A percentile compares a stretch with the other conserved stretches of the same genome.
phyloP scores from a whole-genome alignment of 2,113 vertebrate species.

The Saimiri boliviensis region DNA sequence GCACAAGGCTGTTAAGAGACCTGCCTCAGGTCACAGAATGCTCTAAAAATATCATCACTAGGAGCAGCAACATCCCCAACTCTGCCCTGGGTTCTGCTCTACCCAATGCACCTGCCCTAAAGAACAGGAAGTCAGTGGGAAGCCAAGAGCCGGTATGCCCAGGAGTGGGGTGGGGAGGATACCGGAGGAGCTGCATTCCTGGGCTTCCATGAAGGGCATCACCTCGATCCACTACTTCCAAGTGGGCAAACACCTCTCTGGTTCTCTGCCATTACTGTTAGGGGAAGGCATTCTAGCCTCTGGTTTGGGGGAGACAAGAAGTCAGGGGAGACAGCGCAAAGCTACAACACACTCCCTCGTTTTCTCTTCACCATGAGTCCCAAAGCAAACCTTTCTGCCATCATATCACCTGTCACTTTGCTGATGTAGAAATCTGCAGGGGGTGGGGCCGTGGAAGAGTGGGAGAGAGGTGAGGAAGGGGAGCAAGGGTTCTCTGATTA shows the following conservation, averaged over 20 bases:
- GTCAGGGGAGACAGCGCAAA: background rate
- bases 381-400: background rate
- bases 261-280: background rate
- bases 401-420: background rate
- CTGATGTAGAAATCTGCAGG: background rate
- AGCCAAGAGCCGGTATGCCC: too few relatives aligned
- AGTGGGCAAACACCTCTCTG: background rate
- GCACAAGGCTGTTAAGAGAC: background rate
- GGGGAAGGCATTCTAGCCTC: background rate
- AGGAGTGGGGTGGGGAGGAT: accelerated
- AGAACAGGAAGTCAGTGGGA: background rate
- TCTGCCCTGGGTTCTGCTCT: background rate
- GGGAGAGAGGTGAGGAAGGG: too few relatives aligned
- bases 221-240: background rate
- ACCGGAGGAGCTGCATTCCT: accelerated
- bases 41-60: background rate
- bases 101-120: accelerated
- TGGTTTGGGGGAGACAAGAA: too few relatives aligned
- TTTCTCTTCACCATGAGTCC: background rate
- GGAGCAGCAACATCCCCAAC: background rate
- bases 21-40: background rate
- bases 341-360: accelerated
- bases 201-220: background rate
- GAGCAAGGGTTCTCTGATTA: background rate
- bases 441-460: accelerated